These are phyloP conservation scores for Bombylius major DNA, from an alignment of 2,888 invertebrate genomes.

Conservation along the genomic window DNA sequence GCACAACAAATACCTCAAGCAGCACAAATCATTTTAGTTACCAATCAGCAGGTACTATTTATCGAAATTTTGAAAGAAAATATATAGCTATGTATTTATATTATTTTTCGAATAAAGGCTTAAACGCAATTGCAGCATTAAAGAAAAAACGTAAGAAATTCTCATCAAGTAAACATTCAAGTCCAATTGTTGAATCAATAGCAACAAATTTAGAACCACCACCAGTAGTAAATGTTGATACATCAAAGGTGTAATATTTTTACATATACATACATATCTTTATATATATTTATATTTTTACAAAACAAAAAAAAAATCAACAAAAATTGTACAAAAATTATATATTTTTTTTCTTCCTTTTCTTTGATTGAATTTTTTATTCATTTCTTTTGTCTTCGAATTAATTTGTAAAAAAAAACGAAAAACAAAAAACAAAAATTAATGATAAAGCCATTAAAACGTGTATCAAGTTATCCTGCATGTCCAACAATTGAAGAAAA, in stretches of 20 bases:
- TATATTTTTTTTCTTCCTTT: too few relatives aligned
- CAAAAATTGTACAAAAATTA: not conserved
- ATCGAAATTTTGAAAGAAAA: not conserved
- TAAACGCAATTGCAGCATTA: conserved; percentile 57
- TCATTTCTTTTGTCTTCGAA: too few relatives aligned
- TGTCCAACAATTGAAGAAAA: conserved; percentile 33
- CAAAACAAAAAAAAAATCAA: conserved; percentile 12
- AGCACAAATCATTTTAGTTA: not conserved
- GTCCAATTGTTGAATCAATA: conserved; percentile 40
- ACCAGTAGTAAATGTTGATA: not conserved
- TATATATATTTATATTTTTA: not conserved
- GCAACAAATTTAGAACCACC: conserved; percentile 16
- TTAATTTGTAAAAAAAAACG: not conserved
- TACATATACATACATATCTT: not conserved
- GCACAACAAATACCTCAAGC: not conserved
- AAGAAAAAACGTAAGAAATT: conserved; percentile 74
- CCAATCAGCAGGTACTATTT: not conserved
- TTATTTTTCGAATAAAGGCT: conserved; percentile 2
- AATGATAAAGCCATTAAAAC: conserved; percentile 42
- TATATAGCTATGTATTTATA: not conserved
- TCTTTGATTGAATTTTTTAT: too few relatives aligned
- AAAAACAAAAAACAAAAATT: too few relatives aligned
- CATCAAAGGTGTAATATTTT: not conserved
- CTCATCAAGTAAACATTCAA: conserved; percentile 61
- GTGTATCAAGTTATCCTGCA: conserved; percentile 59